Base-by-base conservation (phyloP, 1,140 invertebrate species). In the Chrysomallon squamiferum region DNA sequence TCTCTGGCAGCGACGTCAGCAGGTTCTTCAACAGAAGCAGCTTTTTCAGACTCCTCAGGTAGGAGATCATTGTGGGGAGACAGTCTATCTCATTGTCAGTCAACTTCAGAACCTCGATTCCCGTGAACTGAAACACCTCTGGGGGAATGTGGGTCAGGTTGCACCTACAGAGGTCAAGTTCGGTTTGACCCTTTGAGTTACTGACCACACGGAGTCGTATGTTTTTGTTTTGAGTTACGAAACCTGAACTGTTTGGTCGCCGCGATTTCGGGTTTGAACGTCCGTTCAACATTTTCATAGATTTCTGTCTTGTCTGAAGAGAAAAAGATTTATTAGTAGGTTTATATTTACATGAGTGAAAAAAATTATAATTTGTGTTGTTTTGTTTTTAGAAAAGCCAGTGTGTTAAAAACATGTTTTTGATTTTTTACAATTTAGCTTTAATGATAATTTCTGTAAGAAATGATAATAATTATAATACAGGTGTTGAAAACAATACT, bases 71-170 rank as follows among this genome's bases (percentile, higher is more conserved):
- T 15, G 62, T 47, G 7, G 80, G 76, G 18, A 84, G 61, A 43
- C 73, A 60, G 49, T 74, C 64, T 11, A 84, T 65, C 32, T 72
- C 49, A 64, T 84, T 84, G 38, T 76, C 59, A n/a, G 73, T 71
- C 30, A 83, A 49, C 20, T 77, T 71, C n/a, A 84, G 65, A 0
- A 78, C 73, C 62, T 84, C 74, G 3, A 81, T 62, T 9, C 74
- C 52, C 5, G 73, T 65, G 52, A 80, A 79, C 20, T 73, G 50
- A 45, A 78, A 79, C 13, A 80, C 66, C 41, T 82, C 78, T 0
- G 63, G 66, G 0, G 83, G 83, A 13, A 84, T 68, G 15, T 62
- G 29, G 0, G 33, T 35, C 35, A 84, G 65, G 2, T 63, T 56
- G 13, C 68, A 65, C n/a, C 73, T 56, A 32, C 69, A 66, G 0